Evolutionary conservation across 2,113 vertebrate species (phyloP), one percentile per base, ranked within the genome.

Genomic region (Gobiocypris rarus): DNA sequence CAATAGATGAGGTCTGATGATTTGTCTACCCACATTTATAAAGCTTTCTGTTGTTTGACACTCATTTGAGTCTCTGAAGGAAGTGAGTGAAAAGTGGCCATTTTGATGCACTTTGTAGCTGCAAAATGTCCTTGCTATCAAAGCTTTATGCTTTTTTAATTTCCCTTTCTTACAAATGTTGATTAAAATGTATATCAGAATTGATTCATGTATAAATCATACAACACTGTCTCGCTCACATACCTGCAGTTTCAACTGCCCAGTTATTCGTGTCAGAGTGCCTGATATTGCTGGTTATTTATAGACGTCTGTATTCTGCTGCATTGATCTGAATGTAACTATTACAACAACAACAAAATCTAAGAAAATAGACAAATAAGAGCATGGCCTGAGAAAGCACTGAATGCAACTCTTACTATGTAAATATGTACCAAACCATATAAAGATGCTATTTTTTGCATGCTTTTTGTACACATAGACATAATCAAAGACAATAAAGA

Each of bases 361-460:
- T 4, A 79, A 71, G 50, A 50, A 28, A 71, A 73, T 17, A 52
- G 11, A 74, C 14, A 54, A 75, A 15, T 34, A 59, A 84, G 88
- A 89, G 92, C 94, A 93, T 94, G 92, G 86, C 90, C 83, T 82
- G 74, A 77, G 81, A 61, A 77, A 38, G 76, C 81, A 84, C 59
- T 86, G 87, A 93, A 93, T 92, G 90, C 89, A 91, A 85, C 74
- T 89, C 81, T 91, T 88, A 83, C 88, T 34, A 81, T 95, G 94
- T 95, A 95, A 92, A 95, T 95, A 94, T 95, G 92, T 95, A 94
- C 89, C 77, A 80, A 84, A 84, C 89, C 88, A 91, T 92, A 92
- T 88, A 93, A 94, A 94, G 90, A 93, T 88, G 92, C 90, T 94
- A 93, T 94, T 95, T 95, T 95, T 94, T 93, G 94, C 94, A 95